Base-by-base conservation (phyloP, 1,140 invertebrate species). In the Bombus sibiricus region DNA sequence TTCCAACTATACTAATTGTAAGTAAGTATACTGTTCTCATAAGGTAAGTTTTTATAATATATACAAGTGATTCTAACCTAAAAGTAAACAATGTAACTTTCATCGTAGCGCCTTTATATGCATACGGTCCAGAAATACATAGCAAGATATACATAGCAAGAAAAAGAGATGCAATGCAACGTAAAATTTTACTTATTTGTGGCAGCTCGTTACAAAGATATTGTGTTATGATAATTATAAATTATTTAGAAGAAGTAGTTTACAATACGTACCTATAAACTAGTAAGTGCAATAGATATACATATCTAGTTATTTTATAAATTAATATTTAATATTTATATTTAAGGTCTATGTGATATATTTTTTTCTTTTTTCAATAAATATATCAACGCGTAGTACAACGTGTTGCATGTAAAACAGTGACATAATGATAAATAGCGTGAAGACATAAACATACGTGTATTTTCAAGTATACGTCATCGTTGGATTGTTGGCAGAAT, bases 391-490 rank as follows among this genome's bases (percentile, higher is more conserved):
- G 28, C 28, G 10, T n/a, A 62, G 28, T 13, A 13, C 13, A 32
- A 15, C 1, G 5, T 2, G n/a, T 66, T 66, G 2, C 43, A 34
- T 59, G 37, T 5, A 37, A 34, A 72, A 41, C 34, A 15, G 13
- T 28, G 32, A 18, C 13, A 28, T 39, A 28, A 62, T 25, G 28
- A 66, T 32, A 37, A 34, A 39, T 25, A n/a, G 39, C 13, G 5
- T 39, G n/a, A 37, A 34, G 18, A 5, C 32, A 71, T 39, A 39
- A 39, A n/a, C 28, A n/a, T 22, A n/a, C 39, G 28, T 73, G 47
- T 73, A 47, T 41, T 72, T 72, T 22, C 71, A 72, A 72, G 71
- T 74, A n/a, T 66, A 66, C n/a, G n/a, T 37, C 12, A 73, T 32
- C n/a, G 15, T 74, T 13, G 22, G 9, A 66, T 66, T 18, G n/a